Evolutionary conservation across 1,140 invertebrate species (phyloP), one percentile per base, ranked within the genome.

Genomic region (Maniola jurtina): DNA sequence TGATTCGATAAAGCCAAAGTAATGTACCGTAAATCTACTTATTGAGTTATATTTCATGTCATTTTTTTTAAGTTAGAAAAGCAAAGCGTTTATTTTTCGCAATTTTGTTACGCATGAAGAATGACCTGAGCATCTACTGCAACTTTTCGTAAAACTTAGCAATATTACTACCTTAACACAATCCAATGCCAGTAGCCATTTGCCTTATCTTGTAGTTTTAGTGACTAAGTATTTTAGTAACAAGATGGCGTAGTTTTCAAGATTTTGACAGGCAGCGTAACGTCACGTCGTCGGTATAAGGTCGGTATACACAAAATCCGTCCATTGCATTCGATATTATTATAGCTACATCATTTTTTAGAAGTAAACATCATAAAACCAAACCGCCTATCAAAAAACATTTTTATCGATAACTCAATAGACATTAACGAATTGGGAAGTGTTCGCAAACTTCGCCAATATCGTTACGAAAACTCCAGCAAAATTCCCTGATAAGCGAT

Each of bases 401-500:
- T 6, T 55, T 69, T 61, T 34, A 25, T 52, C 50, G 11, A 66
- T 52, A 55, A 40, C 61, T 61, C 57, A 38, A 60, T 56, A 68
- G 52, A 64, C 62, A 45, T 52, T 64, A 45, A 63, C 40, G 55
- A 66, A 83, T 79, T 71, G 72, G 70, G 66, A 45, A 65, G 48
- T 61, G 69, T 65, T 62, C 61, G 64, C 36, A 78, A 84, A 87
- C 72, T 85, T 84, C 81, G 79, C 79, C 84, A 85, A 87, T 85
- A 85, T 82, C 76, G 71, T 64, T 67, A 64, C 59, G 69, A 70
- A 79, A 85, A 83, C 75, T 81, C 72, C 55, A 57, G 58, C 16
- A 50, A 70, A 77, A 81, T 80, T 76, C 76, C 83, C 81, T 79
- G 77, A 81, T 84, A 84, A 85, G 79, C 80, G 79, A 83, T 87